Evolutionary conservation across 2,113 vertebrate species (phyloP).

Genomic region (Nannospalax galili): DNA sequence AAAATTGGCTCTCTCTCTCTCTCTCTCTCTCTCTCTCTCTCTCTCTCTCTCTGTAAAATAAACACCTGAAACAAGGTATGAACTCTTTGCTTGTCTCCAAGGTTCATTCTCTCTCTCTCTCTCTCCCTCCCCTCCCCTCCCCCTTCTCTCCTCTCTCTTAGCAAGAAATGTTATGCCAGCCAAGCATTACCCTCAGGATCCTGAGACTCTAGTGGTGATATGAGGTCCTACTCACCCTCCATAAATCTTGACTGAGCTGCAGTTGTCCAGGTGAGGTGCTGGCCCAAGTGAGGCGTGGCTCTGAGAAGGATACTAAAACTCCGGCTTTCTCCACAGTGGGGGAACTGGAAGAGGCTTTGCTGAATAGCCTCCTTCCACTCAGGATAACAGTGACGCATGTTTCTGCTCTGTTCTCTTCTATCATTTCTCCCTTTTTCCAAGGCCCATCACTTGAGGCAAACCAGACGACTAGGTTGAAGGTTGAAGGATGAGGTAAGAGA

Average conservation of each 20-base stretch:
- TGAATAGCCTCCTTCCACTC: neutral
- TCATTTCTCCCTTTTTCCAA: too few relatives aligned
- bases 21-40: too few relatives aligned
- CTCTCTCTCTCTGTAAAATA: too few relatives aligned
- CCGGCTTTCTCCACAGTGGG: slow-evolving; percentile 25
- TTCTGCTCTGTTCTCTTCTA: too few relatives aligned
- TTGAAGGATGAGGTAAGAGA: neutral
- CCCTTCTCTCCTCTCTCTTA: neutral
- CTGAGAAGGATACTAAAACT: neutral
- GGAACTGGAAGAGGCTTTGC: neutral
- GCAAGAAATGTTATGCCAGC: neutral
- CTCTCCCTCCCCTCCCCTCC: neutral
- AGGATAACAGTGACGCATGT: neutral
- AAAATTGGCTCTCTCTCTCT: too few relatives aligned
- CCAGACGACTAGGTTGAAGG: neutral
- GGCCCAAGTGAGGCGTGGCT: too few relatives aligned
- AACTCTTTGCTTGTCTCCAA: too few relatives aligned
- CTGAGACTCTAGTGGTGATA: neutral
- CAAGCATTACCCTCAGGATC: neutral
- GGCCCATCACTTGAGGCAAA: too few relatives aligned
- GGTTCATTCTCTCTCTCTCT: too few relatives aligned
- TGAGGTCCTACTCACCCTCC: neutral
- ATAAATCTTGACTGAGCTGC: fast-evolving
- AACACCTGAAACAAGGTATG: too few relatives aligned
- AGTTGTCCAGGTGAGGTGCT: fast-evolving